Evolutionary conservation across 2,888 invertebrate genomes (phyloP).

Genomic region (Lithophane ornitopus): DNA sequence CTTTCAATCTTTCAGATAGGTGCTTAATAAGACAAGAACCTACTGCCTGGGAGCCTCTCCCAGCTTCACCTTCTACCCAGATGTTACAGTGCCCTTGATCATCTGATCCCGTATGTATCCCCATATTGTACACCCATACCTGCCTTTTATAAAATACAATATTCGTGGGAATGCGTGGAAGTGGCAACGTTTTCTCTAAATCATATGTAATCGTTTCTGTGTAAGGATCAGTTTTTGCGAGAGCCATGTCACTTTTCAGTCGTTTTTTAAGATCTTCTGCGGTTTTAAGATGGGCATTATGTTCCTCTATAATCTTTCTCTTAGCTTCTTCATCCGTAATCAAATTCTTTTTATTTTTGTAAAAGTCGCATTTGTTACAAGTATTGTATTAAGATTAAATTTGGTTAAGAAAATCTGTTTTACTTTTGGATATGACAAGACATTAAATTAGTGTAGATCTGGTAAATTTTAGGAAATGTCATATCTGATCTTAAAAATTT

Average conservation of each 20-base stretch:
- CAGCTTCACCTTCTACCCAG: slow-evolving; percentile 54
- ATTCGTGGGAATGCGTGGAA: slow-evolving; percentile 43
- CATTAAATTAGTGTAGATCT: slow-evolving; percentile 34
- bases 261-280: slow-evolving; percentile 32
- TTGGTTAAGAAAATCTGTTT: slow-evolving; percentile 40
- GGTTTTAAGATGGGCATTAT: slow-evolving; percentile 28
- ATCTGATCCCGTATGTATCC: slow-evolving; percentile 43
- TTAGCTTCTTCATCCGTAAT: slow-evolving; percentile 25
- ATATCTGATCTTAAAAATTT: slow-evolving; percentile 37
- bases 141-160: slow-evolving; percentile 49
- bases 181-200: slow-evolving; percentile 45
- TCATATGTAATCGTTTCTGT: slow-evolving; percentile 29
- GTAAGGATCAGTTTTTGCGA: slow-evolving; percentile 20
- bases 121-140: slow-evolving; percentile 48
- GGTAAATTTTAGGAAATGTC: slow-evolving; percentile 38
- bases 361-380: slow-evolving; percentile 36
- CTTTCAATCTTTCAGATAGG: slow-evolving; percentile 32
- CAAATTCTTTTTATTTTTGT: slow-evolving; percentile 29
- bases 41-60: slow-evolving; percentile 51
- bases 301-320: slow-evolving; percentile 36
- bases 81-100: slow-evolving; percentile 48
- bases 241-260: slow-evolving; percentile 39
- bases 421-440: slow-evolving; percentile 25
- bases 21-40: slow-evolving; percentile 50
- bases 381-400: slow-evolving; percentile 52